phyloP scores from a whole-genome alignment of 2,888 invertebrate genomes.

The Trichogramma evanescens region DNA sequence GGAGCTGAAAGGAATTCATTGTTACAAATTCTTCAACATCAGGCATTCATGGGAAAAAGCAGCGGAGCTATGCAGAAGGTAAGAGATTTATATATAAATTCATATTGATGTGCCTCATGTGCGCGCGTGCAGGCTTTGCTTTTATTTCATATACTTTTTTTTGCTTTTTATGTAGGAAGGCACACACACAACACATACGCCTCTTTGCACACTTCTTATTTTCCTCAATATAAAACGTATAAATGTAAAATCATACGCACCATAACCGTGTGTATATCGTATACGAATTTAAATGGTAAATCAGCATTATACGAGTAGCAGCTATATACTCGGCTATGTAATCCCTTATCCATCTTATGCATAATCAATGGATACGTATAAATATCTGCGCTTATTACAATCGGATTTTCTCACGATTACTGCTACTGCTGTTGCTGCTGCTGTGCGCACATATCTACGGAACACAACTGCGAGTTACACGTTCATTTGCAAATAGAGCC shows the following conservation, averaged over 20 bases:
- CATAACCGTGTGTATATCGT: background rate
- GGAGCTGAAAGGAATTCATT: conserved; percentile 84
- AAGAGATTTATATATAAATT: conserved; percentile 31
- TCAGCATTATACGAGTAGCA: too few species aligned
- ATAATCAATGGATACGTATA: too few species aligned
- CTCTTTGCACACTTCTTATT: background rate
- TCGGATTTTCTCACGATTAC: conserved; percentile 10
- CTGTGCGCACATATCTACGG: background rate
- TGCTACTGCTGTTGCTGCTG: background rate
- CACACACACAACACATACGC: background rate
- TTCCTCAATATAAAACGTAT: background rate
- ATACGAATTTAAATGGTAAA: too few species aligned
- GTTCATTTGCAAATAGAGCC: too few species aligned
- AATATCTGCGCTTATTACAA: too few species aligned
- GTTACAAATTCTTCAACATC: conserved; percentile 93
- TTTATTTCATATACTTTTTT: background rate
- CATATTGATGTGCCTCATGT: background rate
- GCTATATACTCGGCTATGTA: too few species aligned
- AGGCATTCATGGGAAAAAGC: conserved; percentile 94
- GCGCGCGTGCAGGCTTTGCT: background rate
- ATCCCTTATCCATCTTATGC: too few species aligned
- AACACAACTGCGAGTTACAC: too few species aligned
- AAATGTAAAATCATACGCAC: background rate
- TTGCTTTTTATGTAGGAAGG: background rate
- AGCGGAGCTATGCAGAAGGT: conserved; percentile 91